phyloP scores from a whole-genome alignment of 2,113 vertebrate genomes.

The Smithornis capensis region DNA sequence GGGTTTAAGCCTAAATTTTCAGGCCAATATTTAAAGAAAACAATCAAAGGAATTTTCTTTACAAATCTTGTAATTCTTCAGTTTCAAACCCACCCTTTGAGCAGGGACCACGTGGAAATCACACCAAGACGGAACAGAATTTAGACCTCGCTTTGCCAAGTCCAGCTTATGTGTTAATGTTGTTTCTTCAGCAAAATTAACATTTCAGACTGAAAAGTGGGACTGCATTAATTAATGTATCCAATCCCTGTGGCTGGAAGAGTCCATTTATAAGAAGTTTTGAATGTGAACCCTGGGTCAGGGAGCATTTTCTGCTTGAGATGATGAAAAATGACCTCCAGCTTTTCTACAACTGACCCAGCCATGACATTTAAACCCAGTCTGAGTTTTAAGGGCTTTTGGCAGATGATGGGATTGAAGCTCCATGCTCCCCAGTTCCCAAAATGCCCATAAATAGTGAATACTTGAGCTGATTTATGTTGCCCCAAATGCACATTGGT shows the following conservation, averaged over 20 bases:
- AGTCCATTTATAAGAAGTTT: not conserved
- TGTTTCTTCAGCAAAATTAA: not conserved
- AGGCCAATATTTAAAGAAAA: not conserved
- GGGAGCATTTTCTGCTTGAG: not conserved
- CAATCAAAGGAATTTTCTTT: not conserved
- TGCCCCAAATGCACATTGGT: accelerated
- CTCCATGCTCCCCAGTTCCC: not conserved
- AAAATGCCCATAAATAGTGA: not conserved
- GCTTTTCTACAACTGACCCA: not conserved
- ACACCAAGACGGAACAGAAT: not conserved
- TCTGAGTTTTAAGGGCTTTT: not conserved
- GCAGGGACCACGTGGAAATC: not conserved
- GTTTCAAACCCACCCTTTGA: not conserved
- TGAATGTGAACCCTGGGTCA: not conserved
- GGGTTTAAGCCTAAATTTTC: not conserved
- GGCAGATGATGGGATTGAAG: not conserved
- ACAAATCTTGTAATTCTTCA: not conserved
- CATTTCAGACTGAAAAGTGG: not conserved
- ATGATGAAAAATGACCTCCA: not conserved
- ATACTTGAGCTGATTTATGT: not conserved
- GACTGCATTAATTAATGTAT: not conserved
- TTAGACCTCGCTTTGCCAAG: not conserved
- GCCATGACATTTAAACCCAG: not conserved
- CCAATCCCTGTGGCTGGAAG: not conserved
- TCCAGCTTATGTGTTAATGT: not conserved